Evolutionary conservation across 2,888 invertebrate genomes (phyloP), one percentile per base, ranked within the genome.

Genomic region (Trisateles emortualis): DNA sequence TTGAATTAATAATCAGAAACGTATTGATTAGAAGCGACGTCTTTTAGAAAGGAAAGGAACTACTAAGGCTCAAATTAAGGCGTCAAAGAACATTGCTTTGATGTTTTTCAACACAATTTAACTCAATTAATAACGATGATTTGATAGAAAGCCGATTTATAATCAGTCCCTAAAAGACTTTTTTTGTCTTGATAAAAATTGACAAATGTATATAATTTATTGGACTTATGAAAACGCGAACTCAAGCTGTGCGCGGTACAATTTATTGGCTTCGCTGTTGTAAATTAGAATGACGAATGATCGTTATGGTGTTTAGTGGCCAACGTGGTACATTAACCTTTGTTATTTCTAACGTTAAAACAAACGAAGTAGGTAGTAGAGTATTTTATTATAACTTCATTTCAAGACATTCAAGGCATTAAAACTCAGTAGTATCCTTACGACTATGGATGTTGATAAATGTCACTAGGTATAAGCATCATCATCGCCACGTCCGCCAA

Each of bases 1-100:
- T 63, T 52, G 70, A 71, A 68, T 70, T 62, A 43, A 59, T 65
- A 68, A 70, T 68, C 48, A 54, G 38, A 29, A 30, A 40, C 51
- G 55, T 64, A 52, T 58, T 50, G 52, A 58, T 58, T 58, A 36
- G 45, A 50, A 29, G 30, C 13, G n/a, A 42, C 30, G 36, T 42
- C 38, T 48, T 42, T 46, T 38, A 30, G 43, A 48, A 48, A 43
- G 48, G 36, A 42, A 45, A 30, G 46, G 33, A 43, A 39, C 43
- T 54, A 58, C 35, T 30, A 13, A 16, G 50, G 52, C 43, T 49
- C 35, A 48, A 59, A 63, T 54, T 42, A 60, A 45, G 41, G 39
- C 39, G 35, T 53, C 53, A 58, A 55, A 52, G 49, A 8, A 53
- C 52, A 52, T 22, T 33, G 33, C 43, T 59, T 55, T 60, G 53